Base-by-base conservation (phyloP, 2,113 vertebrate species). In the Stigmatopora argus region DNA sequence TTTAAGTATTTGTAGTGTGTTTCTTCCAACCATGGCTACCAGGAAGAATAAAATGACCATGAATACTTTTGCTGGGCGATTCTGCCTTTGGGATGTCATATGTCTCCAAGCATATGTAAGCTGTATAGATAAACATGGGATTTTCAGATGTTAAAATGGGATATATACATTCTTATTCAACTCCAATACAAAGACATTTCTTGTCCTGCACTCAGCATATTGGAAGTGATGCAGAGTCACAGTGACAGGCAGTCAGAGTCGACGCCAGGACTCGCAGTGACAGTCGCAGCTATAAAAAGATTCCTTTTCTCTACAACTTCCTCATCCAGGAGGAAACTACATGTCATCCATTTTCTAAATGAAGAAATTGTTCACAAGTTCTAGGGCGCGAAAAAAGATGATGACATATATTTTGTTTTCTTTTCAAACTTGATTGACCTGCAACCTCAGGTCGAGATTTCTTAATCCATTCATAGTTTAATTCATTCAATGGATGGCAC, bases 241-340 rank as follows among this genome's bases (percentile, higher is more conserved):
- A 78, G 60, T 81, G 81, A 86, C 86, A 85, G 69, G 64, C 76
- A 75, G 61, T 83, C 76, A 74, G 78, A 79, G 66, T 70, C 64
- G 49, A 48, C 19, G 69, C 13, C 57, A 53, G 58, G 69, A 64
- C 77, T 77, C 65, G 31, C 62, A 35, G 55, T 81, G 84, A 85
- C 83, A 83, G 66, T 71, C 59, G 9, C 18, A 59, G 72, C 76
- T 82, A 85, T 79, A 82, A 85, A 85, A 83, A 80, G 75, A 65
- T 59, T 62, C 62, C 21, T 71, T 82, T 83, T 82, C 66, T 74
- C 66, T 47, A 62, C 63, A 73, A 71, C 67, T 80, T 79, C 69
- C 55, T 69, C 71, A 60, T 56, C 23, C 23, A 56, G 23, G 23
- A 56, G 23, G 53, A 23, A 53, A 53, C 19, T 23, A 53, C 51